Base-by-base conservation (phyloP, 2,888 invertebrate species). In the Mythimna vitellina region DNA sequence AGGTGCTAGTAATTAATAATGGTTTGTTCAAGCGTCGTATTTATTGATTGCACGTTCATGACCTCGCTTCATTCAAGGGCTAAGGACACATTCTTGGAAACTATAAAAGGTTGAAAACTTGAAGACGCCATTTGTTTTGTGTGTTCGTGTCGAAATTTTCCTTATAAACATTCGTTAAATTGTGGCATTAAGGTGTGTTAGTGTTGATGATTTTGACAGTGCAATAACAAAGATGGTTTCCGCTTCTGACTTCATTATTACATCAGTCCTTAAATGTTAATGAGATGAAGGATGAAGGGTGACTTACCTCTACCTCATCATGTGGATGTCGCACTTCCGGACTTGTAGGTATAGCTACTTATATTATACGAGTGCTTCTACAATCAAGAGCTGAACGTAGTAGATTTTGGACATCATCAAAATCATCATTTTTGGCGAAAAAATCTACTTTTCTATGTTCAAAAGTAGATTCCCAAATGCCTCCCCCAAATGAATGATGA, bases 81-180 rank as follows among this genome's bases (percentile, higher is more conserved):
- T 86, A 75, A 90, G 87, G 87, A 86, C 83, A 71, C 69, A 67
- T 90, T 90, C 89, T 88, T 83, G 82, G 89, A 88, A 87, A 74
- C 76, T 80, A 85, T 86, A 78, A 82, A 83, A 76, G 76, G 78
- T 81, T 72, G 80, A 73, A 70, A 80, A 75, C 74, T 74, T 72
- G 69, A 70, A 72, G 68, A 63, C 72, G 73, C 54, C 63, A 80
- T 80, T 77, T 82, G 73, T 78, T 78, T 81, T 70, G 74, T 80
- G 35, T 78, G 81, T 83, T 78, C 49, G 64, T 66, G 76, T 83
- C 81, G 69, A 83, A 78, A 81, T 73, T 78, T 78, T 83, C 76
- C 81, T 83, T 49, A 64, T 68, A 74, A 67, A 74, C 63, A 81
- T 83, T 67, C 72, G 72, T 80, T 78, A 76, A 46, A 70, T 32